Evolutionary conservation across 2,797 vertebrate species (phyloP).

Genomic region (Enteromius unitaeniatus): DNA sequence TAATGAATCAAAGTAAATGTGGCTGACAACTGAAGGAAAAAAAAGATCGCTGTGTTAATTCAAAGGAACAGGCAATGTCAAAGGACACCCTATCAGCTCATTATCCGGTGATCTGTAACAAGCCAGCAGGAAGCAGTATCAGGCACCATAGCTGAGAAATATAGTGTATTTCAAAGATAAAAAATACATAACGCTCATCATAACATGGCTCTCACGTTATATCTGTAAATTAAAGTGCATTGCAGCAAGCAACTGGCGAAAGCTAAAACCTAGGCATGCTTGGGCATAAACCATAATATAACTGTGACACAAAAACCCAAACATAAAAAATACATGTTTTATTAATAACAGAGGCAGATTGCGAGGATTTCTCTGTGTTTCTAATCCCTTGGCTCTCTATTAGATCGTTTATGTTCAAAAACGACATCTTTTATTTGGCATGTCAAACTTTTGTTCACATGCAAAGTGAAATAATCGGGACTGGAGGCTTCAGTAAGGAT

Average conservation of each 20-base stretch:
- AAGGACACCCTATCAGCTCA: slow-evolving; percentile 78
- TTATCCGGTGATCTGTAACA: slow-evolving; percentile 62
- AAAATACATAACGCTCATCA: neutral
- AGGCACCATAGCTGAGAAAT: slow-evolving; percentile 58
- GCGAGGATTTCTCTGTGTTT: neutral
- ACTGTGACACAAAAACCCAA: slow-evolving; percentile 18
- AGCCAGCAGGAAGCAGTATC: slow-evolving; percentile 73
- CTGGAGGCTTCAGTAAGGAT: slow-evolving; percentile 10
- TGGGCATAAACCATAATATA: neutral
- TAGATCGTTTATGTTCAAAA: slow-evolving; percentile 3
- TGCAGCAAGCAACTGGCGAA: slow-evolving; percentile 34
- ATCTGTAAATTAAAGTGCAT: slow-evolving; percentile 34
- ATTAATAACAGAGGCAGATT: neutral
- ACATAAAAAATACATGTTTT: slow-evolving; percentile 23
- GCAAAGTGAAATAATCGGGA: slow-evolving; percentile 26
- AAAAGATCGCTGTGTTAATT: neutral
- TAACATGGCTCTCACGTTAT: slow-evolving; percentile 7
- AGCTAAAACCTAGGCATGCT: slow-evolving; percentile 48
- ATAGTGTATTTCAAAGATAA: slow-evolving; percentile 27
- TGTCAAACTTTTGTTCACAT: slow-evolving; percentile 9
- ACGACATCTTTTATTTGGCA: neutral
- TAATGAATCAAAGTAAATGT: slow-evolving; percentile 36
- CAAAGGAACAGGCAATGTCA: slow-evolving; percentile 53
- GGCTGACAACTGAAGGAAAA: slow-evolving; percentile 27
- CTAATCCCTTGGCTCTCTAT: neutral